phyloP scores from a whole-genome alignment of 2,888 invertebrate species.

The Megalurothrips usitatus region DNA sequence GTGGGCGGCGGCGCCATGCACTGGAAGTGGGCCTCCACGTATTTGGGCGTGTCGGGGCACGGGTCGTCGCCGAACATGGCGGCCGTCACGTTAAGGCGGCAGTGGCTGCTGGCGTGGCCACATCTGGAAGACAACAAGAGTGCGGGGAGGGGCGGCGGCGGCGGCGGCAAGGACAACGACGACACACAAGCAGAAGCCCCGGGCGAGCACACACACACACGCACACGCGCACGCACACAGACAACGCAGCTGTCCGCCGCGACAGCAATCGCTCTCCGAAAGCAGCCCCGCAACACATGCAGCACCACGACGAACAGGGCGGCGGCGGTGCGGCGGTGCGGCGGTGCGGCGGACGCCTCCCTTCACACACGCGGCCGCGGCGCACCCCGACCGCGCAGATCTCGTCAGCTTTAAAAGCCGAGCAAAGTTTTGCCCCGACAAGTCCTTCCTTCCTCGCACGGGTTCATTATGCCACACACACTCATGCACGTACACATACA shows the following conservation, averaged over 20 bases:
- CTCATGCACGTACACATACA: too few species aligned
- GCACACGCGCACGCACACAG: background rate
- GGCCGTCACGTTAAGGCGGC: constrained; percentile 42
- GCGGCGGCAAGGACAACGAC: background rate
- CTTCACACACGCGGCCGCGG: background rate
- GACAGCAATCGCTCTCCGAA: background rate
- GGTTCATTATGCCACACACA: too few species aligned
- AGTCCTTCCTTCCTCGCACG: too few species aligned
- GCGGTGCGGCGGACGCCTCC: background rate
- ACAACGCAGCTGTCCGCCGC: too few species aligned
- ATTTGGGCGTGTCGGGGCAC: constrained; percentile 57
- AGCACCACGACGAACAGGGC: too few species aligned
- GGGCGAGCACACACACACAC: background rate
- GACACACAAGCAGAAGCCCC: background rate
- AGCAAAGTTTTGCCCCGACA: too few species aligned
- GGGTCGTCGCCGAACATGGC: constrained; percentile 48
- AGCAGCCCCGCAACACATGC: background rate
- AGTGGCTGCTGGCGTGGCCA: constrained; percentile 39
- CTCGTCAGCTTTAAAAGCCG: too few species aligned
- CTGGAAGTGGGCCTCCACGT: constrained; percentile 56
- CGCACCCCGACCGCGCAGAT: too few species aligned
- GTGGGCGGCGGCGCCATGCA: constrained; percentile 45
- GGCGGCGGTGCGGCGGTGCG: too few species aligned
- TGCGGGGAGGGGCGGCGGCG: background rate
- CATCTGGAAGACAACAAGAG: constrained; percentile 39